Conservation (phyloP, 2,888 invertebrate genomes). For the Hymenopus coronatus region DNA sequence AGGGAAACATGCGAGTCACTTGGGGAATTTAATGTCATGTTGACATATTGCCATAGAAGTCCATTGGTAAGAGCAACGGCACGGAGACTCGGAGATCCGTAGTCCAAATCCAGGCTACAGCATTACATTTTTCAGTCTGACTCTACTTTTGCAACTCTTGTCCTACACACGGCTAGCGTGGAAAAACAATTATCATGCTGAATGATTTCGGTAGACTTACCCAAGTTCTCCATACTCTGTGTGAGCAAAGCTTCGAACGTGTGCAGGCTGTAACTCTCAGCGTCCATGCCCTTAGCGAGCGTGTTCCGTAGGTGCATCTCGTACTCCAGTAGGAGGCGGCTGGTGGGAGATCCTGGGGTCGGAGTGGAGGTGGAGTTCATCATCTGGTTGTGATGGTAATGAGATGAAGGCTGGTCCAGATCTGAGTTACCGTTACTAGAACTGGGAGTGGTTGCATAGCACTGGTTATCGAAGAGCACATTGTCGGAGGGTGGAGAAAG, state of each 20-base stretch:
- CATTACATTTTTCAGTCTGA: too few species aligned
- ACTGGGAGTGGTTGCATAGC: slow-evolving; percentile 91
- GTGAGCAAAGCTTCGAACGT: slow-evolving; percentile 90
- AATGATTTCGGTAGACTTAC: slow-evolving; percentile 54
- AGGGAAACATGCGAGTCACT: too few species aligned
- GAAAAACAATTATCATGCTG: too few species aligned
- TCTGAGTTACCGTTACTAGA: slow-evolving; percentile 91
- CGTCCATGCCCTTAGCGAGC: slow-evolving; percentile 91
- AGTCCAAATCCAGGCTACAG: too few species aligned
- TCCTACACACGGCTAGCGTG: too few species aligned
- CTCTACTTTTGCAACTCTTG: too few species aligned
- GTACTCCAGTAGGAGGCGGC: slow-evolving; percentile 82
- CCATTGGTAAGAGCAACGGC: too few species aligned
- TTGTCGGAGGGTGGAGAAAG: slow-evolving; percentile 88
- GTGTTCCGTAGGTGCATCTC: slow-evolving; percentile 93
- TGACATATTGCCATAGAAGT: too few species aligned
- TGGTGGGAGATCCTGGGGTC: slow-evolving; percentile 79
- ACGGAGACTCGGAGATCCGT: too few species aligned
- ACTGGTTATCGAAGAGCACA: slow-evolving; percentile 92
- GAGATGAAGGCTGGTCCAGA: slow-evolving; percentile 65
- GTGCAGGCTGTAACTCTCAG: slow-evolving; percentile 90
- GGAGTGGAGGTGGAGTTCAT: slow-evolving; percentile 55
- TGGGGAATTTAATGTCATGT: too few species aligned
- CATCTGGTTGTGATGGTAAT: slow-evolving; percentile 51
- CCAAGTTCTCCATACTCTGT: slow-evolving; percentile 94